Evolutionary conservation across 2,113 vertebrate genomes (phyloP), one percentile per base, ranked within the genome.

Genomic region (Catharus fuscescens): DNA sequence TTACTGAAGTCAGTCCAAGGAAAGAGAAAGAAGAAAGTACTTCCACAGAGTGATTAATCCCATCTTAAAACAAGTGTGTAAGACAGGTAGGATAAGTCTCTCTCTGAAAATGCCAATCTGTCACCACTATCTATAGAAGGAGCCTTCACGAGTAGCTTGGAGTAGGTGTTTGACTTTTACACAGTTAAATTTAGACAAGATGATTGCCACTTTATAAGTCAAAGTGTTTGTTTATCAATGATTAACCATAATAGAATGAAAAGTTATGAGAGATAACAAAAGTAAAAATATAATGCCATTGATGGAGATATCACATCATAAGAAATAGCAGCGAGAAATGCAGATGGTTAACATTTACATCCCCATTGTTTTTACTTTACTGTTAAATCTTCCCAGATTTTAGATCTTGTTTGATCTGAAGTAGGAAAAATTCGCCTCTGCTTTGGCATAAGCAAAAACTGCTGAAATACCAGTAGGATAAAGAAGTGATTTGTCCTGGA

Each of bases 321-420:
- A 95, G 88, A 90, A 97, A 93, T 83, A 97, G 71, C 96, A 95
- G 97, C 34, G 70, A 95, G 94, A 96, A 94, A 97, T 98, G 95
- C 97, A 98, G 97, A 98, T 98, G 97, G 97, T 98, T 97, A 97
- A 67, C 79, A 92, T 98, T 98, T 98, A 80, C 81, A 73, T 96
- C 86, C 61, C 78, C 29, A 94, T 98, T 98, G 96, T 97, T 98
- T 98, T 97, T 98, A 97, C 92, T 97, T 97, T 97, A 74, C 96
- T 96, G 91, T 91, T 98, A 98, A 98, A 97, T 96, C 98, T 97
- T 98, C 97, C 97, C 97, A 98, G 97, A 98, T 97, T 98, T 97
- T 24, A 53, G 70, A 54, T 92, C 87, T 84, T 36, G 85, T 98
- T 98, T 98, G 98, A 98, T 98, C 97, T 98, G 93, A 95, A 96